Base-by-base conservation (phyloP, 2,888 invertebrate genomes). In the Nematopogon swammerdamellus region DNA sequence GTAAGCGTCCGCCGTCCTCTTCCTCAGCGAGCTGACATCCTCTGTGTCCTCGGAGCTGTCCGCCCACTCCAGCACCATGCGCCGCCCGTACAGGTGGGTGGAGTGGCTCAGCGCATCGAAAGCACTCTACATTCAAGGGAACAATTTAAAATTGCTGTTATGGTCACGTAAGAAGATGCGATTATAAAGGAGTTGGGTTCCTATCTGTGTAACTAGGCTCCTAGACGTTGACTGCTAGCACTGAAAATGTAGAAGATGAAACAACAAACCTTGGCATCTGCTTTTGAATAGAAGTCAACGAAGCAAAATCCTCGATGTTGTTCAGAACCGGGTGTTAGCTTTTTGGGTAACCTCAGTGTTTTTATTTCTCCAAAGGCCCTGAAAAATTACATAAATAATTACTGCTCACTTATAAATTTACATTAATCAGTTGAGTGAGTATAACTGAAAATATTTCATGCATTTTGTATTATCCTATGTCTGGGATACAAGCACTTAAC, bases 1-100 rank as follows among this genome's bases (percentile, higher is more conserved):
- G 56, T 64, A 80, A 1, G 65, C 61, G 50, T 88, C 83, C 0
- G 94, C 93, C 1, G 95, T 94, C 60, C 94, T 85, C 74, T 92
- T 92, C 53, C 97, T 82, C 51, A 97, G 75, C 54, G 89, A 84
- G 14, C 88, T 88, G 6, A 97, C 82, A 54, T 86, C 85, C 64
- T 92, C 91, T 48, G 80, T 83, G 18, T 77, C 76, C 51, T 80
- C 79, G 30, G 87, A 86, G 47, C 87, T 83, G 50, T 90, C 84
- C 1, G 96, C 95, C 98, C 98, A 99, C 77, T 99, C 97, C 52
- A 99, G 74, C 0, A 96, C 97, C 59, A 99, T 79, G 50, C 97
- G 83, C 56, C 98, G 84, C 1, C 98, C 98, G 70, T 95, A 98
- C 72, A 99, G 89, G 84, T 99, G 99, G 49, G 98, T 98, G 60